Percentiles rank a stretch among this genome's conserved stretches.
phyloP scores from a whole-genome alignment of 2,113 vertebrate species.

The Marmota monax region DNA sequence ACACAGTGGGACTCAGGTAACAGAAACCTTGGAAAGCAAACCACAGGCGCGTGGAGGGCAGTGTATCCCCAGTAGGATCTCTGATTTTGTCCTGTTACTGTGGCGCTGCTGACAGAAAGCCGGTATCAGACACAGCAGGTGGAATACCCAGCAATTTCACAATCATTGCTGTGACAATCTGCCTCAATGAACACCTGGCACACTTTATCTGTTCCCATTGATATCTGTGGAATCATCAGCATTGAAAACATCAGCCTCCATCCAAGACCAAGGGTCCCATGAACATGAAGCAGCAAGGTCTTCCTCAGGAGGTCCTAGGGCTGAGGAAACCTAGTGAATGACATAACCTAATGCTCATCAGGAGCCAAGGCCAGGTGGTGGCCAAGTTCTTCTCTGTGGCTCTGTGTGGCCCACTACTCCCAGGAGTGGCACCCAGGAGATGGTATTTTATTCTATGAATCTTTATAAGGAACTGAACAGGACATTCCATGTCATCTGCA shows the following conservation, averaged over 20 bases:
- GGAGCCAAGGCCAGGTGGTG: background rate
- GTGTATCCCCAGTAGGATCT: too few species aligned
- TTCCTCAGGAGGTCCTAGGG: background rate
- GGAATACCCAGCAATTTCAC: background rate
- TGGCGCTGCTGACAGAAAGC: too few species aligned
- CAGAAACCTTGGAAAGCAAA: background rate
- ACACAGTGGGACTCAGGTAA: background rate
- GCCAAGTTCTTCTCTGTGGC: accelerated
- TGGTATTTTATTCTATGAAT: background rate
- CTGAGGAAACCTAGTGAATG: background rate
- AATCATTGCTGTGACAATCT: accelerated
- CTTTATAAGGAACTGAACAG: background rate
- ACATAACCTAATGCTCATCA: background rate
- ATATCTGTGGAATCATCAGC: background rate
- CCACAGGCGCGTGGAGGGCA: background rate
- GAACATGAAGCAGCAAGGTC: background rate
- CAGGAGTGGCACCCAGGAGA: background rate
- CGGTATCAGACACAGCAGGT: accelerated
- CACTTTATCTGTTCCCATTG: accelerated
- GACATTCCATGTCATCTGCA: background rate
- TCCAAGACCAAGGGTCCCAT: background rate
- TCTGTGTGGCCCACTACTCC: accelerated
- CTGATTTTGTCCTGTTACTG: too few species aligned
- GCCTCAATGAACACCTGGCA: accelerated
- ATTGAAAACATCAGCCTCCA: background rate